A percentile compares a stretch with the other conserved stretches of the same genome.
phyloP scores from a whole-genome alignment of 1,140 invertebrate genomes.

The Brachionus paranguensis region DNA sequence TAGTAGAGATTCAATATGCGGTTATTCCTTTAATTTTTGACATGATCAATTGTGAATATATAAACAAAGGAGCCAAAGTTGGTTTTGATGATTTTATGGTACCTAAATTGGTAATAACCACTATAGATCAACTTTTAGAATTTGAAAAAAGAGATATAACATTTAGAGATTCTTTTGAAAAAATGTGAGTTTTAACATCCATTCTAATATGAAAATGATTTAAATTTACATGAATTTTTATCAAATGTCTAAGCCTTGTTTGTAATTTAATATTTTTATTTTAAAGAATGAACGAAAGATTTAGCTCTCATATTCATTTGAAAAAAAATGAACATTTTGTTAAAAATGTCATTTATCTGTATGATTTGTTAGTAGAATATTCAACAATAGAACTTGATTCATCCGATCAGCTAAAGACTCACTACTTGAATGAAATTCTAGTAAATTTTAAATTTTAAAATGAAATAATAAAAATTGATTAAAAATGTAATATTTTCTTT shows the following conservation, averaged over 20 bases:
- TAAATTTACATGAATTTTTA: no score
- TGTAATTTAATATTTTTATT: neutral
- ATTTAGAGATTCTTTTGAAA: neutral
- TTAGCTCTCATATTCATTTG: neutral
- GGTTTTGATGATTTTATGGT: constrained; percentile 6
- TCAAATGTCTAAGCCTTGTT: no score
- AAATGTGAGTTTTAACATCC: constrained; percentile 3
- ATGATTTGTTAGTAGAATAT: constrained; percentile 30
- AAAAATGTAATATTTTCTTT: neutral
- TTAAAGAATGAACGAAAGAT: constrained; percentile 22
- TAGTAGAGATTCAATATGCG: neutral
- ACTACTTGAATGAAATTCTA: constrained; percentile 34
- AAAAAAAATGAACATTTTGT: neutral
- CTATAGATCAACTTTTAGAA: neutral
- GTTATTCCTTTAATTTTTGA: constrained; percentile 27
- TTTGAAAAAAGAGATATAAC: neutral
- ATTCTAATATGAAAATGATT: no score
- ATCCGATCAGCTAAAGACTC: constrained; percentile 8
- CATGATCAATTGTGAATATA: constrained; percentile 25
- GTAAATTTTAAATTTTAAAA: neutral
- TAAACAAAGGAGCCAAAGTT: neutral
- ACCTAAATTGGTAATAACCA: neutral
- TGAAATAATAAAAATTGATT: neutral
- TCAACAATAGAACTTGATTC: neutral
- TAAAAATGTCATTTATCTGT: neutral